Evolutionary conservation across 2,113 vertebrate genomes (phyloP).

Genomic region (Actenoides hombroni): DNA sequence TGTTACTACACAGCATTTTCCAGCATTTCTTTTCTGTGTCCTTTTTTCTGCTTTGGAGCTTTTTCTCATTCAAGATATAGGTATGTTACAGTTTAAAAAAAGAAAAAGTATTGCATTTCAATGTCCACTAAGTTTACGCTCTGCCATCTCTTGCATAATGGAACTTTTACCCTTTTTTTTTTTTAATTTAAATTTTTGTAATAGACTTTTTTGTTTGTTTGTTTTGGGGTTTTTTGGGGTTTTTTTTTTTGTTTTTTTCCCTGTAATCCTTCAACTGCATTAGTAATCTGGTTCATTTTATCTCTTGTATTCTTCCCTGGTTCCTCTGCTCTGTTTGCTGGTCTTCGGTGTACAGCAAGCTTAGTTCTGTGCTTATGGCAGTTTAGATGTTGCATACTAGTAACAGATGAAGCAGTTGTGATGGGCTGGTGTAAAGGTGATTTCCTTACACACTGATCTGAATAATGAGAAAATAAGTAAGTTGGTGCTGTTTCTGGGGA

Average conservation of each 20-base stretch:
- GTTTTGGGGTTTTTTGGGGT: too few relatives aligned
- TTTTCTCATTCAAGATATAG: neutral
- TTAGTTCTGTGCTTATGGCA: neutral
- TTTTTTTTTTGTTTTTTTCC: neutral
- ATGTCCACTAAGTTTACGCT: neutral
- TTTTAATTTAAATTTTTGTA: neutral
- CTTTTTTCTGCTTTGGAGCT: neutral
- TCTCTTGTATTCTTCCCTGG: neutral
- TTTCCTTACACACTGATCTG: neutral
- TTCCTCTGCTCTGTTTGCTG: neutral
- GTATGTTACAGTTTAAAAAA: slow-evolving; percentile 10
- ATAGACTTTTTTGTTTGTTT: neutral
- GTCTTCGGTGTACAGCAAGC: neutral
- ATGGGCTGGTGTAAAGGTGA: neutral
- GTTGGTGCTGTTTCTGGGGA: neutral
- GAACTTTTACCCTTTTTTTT: neutral
- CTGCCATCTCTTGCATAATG: neutral
- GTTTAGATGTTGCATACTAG: neutral
- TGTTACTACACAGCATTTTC: neutral
- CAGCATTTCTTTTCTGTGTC: neutral
- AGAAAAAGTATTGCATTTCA: neutral
- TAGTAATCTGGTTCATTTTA: neutral
- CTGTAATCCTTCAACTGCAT: neutral
- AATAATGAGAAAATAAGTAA: neutral
- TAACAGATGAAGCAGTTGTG: neutral